phyloP scores from a whole-genome alignment of 23 tunicate species.

The Botrylloides violaceus region DNA sequence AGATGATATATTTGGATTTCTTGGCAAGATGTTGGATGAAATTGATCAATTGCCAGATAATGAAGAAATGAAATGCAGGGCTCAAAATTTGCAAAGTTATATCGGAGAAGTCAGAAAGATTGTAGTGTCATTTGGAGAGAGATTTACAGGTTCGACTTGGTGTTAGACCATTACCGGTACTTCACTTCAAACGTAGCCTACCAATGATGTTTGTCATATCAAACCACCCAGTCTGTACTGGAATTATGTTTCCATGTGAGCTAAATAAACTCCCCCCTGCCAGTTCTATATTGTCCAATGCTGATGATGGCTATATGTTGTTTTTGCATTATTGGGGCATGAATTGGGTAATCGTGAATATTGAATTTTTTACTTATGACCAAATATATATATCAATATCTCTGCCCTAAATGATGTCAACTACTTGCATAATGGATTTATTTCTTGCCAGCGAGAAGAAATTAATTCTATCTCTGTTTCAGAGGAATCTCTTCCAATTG shows the following conservation, averaged over 20 bases:
- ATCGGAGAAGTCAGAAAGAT: background rate
- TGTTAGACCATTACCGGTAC: too few relatives aligned
- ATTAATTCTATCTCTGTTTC: background rate
- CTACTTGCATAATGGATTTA: too few relatives aligned
- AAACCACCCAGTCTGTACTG: background rate
- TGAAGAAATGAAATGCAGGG: background rate
- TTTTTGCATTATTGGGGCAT: too few relatives aligned
- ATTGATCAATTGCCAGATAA: background rate
- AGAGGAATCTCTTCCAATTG: constrained; percentile 12
- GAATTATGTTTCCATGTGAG: background rate
- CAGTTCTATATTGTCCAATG: too few relatives aligned
- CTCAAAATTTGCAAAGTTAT: background rate
- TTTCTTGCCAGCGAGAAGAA: too few relatives aligned
- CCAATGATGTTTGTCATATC: background rate
- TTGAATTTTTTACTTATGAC: too few relatives aligned
- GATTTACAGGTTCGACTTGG: constrained; percentile 24
- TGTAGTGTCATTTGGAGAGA: constrained; percentile 11
- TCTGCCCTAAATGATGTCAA: too few relatives aligned
- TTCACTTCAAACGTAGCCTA: too few relatives aligned
- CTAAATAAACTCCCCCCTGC: too few relatives aligned
- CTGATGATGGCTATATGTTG: too few relatives aligned
- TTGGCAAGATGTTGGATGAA: constrained; percentile 6
- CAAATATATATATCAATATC: too few relatives aligned
- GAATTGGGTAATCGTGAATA: too few relatives aligned
- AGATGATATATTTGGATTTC: background rate